phyloP scores from a whole-genome alignment of 2,113 vertebrate species.

The Xenopus laevis region DNA sequence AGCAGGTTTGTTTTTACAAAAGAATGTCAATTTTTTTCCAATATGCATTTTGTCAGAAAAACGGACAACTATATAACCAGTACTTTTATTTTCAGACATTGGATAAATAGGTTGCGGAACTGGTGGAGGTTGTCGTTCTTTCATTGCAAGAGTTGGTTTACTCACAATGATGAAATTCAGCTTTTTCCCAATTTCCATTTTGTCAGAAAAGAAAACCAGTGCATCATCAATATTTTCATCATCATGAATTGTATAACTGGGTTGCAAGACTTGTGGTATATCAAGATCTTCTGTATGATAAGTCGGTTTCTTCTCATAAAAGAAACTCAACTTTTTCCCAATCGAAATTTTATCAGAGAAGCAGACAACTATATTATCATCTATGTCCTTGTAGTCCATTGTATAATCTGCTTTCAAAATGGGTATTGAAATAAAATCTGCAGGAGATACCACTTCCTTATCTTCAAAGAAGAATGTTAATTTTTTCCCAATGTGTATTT shows the following conservation, averaged over 20 bases:
- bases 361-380: not conserved
- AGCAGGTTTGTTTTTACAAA: too few species aligned
- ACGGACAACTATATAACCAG: not conserved
- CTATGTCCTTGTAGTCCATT: not conserved
- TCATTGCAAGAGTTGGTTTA: too few species aligned
- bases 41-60: too few species aligned
- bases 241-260: not conserved
- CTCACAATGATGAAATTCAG: too few species aligned
- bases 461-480: not conserved
- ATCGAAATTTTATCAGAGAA: not conserved
- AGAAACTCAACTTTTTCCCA: not conserved
- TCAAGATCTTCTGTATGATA: not conserved
- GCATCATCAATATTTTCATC: not conserved
- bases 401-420: not conserved
- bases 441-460: not conserved
- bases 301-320: not conserved
- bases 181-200: not conserved
- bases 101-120: too few species aligned
- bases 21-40: too few species aligned
- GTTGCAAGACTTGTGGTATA: not conserved
- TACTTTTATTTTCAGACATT: too few species aligned
- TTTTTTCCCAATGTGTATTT: too few species aligned
- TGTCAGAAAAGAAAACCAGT: not conserved
- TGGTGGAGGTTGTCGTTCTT: too few species aligned
- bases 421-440: not conserved